These are phyloP conservation scores for Artemia sinica DNA, from an alignment of 2,888 invertebrate genomes.

Conservation along the genomic window DNA sequence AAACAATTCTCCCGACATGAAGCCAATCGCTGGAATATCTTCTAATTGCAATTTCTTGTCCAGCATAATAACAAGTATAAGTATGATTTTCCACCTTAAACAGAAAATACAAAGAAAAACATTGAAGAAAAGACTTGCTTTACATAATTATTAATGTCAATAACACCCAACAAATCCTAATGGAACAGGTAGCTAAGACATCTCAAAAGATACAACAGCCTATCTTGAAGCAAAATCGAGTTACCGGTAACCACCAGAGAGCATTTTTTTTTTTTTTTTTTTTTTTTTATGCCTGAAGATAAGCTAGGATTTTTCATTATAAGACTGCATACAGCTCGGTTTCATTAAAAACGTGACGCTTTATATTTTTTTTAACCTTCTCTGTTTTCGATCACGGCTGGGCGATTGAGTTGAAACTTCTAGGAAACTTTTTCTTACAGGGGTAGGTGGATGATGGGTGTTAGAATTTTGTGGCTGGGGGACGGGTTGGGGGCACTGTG, in stretches of 20 bases:
- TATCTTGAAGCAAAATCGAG: neutral
- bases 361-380: no score
- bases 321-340: neutral
- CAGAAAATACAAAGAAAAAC: neutral
- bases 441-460: no score
- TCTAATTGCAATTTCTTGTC: constrained; percentile 58
- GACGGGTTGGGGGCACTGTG: no score
- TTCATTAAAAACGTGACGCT: no score
- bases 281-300: no score
- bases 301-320: neutral
- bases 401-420: no score
- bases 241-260: no score
- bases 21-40: constrained; percentile 60
- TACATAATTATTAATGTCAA: neutral
- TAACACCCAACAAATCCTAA: neutral
- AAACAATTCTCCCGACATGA: constrained; percentile 74
- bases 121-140: neutral
- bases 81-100: constrained; percentile 64
- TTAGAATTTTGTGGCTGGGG: no score
- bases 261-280: no score
- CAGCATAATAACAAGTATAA: constrained; percentile 70
- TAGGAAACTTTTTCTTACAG: no score
- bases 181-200: constrained; percentile 7
- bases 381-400: no score
- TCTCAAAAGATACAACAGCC: neutral